Percentiles rank a stretch among this genome's conserved stretches.
Conservation (phyloP, 2,888 invertebrate species). For the Carabus problematicus region DNA sequence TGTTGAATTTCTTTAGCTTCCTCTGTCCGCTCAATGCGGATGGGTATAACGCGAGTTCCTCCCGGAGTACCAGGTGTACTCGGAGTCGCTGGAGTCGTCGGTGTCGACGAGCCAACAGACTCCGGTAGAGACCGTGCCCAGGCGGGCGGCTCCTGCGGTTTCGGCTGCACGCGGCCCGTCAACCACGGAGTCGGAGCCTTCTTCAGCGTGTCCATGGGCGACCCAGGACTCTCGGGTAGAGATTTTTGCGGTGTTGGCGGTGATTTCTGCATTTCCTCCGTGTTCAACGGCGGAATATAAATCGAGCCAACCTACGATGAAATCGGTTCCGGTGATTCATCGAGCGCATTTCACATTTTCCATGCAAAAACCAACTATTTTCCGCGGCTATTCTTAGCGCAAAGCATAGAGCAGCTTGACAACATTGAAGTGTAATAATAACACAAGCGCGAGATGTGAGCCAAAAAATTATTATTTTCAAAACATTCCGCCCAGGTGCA, state of each 20-base stretch:
- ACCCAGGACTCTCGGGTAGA: constrained; percentile 53
- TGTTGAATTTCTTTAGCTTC: constrained; percentile 26
- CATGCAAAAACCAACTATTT: too few species aligned
- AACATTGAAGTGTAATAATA: constrained; percentile 33
- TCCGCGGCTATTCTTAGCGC: background rate
- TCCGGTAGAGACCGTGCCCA: constrained; percentile 56
- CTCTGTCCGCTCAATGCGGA: constrained; percentile 62
- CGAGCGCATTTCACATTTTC: too few species aligned
- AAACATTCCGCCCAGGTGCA: constrained; percentile 12
- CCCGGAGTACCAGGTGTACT: constrained; percentile 56
- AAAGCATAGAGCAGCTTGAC: constrained; percentile 11
- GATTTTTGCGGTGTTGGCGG: constrained; percentile 14
- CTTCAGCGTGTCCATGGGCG: constrained; percentile 58
- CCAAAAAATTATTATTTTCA: constrained; percentile 32
- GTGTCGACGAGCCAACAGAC: constrained; percentile 45
- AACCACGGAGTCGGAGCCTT: constrained; percentile 70
- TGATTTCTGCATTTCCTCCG: constrained; percentile 35
- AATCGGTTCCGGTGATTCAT: too few species aligned
- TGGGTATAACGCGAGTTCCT: constrained; percentile 69
- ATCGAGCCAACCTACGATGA: constrained; percentile 40
- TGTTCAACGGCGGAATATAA: constrained; percentile 44
- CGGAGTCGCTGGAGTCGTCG: constrained; percentile 47
- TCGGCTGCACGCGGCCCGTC: constrained; percentile 56
- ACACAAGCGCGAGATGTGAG: constrained; percentile 19
- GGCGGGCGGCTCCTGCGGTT: constrained; percentile 61